Conservation (phyloP, 2,113 vertebrate species). For the Ceyx melanurus region DNA sequence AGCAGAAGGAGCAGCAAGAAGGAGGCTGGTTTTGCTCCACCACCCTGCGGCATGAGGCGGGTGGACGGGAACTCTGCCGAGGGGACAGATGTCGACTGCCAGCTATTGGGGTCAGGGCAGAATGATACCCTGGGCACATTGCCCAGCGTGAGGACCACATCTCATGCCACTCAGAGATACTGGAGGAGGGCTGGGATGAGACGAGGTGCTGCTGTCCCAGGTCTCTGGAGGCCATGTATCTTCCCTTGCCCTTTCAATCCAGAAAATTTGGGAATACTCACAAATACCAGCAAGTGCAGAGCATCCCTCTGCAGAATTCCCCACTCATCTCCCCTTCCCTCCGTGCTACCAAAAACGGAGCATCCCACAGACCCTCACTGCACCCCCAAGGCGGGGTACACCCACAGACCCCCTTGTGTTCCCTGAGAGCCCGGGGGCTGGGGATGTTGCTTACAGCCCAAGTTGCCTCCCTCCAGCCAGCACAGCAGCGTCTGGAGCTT, state of each 20-base stretch:
- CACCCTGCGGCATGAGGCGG: rapidly evolving
- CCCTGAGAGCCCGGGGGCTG: background rate
- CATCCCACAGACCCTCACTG: background rate
- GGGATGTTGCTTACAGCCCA: background rate
- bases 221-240: background rate
- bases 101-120: background rate
- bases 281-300: rapidly evolving
- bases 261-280: background rate
- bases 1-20: background rate
- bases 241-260: background rate
- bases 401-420: rapidly evolving
- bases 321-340: background rate
- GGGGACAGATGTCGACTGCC: background rate
- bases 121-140: background rate
- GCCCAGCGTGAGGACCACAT: rapidly evolving
- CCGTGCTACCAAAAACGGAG: rapidly evolving
- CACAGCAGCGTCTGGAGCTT: background rate
- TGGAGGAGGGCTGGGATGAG: background rate
- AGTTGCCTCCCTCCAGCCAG: background rate
- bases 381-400: background rate
- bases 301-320: background rate
- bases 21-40: background rate
- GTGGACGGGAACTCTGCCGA: background rate
- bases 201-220: background rate
- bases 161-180: rapidly evolving